These are phyloP conservation scores for Calliopum simillimum DNA, from an alignment of 2,888 invertebrate genomes.

Conservation along the genomic window DNA sequence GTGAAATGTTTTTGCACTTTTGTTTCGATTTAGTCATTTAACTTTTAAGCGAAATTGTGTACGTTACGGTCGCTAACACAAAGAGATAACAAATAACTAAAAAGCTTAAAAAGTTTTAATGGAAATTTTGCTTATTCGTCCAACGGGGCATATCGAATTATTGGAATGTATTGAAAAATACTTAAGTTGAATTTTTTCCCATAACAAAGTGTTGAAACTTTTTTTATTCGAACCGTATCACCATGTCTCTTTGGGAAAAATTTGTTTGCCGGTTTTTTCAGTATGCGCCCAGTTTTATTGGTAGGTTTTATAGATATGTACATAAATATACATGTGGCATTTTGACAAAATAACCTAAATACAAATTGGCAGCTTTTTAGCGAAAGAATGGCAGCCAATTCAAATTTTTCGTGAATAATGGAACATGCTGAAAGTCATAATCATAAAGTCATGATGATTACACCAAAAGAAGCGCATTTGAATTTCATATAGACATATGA, in stretches of 20 bases:
- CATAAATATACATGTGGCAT: background rate
- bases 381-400: too few relatives aligned
- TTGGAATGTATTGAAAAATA: background rate
- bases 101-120: background rate
- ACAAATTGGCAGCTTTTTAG: too few relatives aligned
- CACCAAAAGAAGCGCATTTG: too few relatives aligned
- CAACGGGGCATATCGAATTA: background rate
- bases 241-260: conserved; percentile 51
- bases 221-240: background rate
- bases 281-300: conserved; percentile 57
- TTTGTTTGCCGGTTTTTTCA: conserved; percentile 54
- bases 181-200: too few relatives aligned
- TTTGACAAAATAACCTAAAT: too few relatives aligned
- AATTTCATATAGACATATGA: too few relatives aligned
- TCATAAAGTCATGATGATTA: too few relatives aligned
- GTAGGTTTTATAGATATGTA: conserved; percentile 50
- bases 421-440: too few relatives aligned
- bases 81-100: background rate
- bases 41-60: conserved; percentile 6
- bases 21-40: conserved; percentile 13
- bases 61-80: background rate
- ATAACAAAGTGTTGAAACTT: background rate
- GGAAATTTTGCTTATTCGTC: background rate
- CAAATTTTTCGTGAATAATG: too few relatives aligned
- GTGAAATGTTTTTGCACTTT: conserved; percentile 1